Evolutionary conservation across 2,113 vertebrate species (phyloP).

Genomic region (Callopanchax toddi): DNA sequence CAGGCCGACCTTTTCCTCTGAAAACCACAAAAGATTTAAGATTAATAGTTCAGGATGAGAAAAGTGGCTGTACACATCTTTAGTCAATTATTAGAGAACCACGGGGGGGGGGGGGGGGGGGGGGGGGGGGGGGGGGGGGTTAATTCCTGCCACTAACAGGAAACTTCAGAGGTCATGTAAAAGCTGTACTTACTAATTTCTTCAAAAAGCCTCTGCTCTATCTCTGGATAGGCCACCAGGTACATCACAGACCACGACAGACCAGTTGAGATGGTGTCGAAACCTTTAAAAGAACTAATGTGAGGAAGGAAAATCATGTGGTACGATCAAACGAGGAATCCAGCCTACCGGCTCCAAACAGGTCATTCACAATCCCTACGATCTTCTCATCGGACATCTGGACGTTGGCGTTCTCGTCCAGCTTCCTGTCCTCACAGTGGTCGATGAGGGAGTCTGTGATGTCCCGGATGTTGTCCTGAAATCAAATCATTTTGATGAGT

Average conservation of each 20-base stretch:
- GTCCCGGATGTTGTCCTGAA: slow-evolving; percentile 88
- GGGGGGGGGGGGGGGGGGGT: too few relatives aligned
- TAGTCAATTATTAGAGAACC: not conserved
- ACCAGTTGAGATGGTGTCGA: slow-evolving; percentile 89
- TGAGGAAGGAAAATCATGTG: slow-evolving; percentile 1
- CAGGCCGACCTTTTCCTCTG: slow-evolving; percentile 83
- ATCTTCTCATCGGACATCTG: slow-evolving; percentile 84
- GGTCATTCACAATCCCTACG: slow-evolving; percentile 83
- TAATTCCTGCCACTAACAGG: too few relatives aligned
- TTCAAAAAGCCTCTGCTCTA: slow-evolving; percentile 87
- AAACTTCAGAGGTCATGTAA: not conserved
- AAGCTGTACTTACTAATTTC: slow-evolving; percentile 85
- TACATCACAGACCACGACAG: slow-evolving; percentile 92
- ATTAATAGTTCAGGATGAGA: not conserved
- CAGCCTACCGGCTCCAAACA: slow-evolving; percentile 93
- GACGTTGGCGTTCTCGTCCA: slow-evolving; percentile 79
- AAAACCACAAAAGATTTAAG: not conserved
- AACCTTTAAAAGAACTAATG: slow-evolving; percentile 78
- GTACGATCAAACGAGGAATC: not conserved
- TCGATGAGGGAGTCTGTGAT: slow-evolving; percentile 92
- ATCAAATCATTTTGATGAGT: slow-evolving; percentile 2
- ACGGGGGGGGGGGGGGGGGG: too few relatives aligned
- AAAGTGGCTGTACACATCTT: too few relatives aligned
- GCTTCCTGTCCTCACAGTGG: slow-evolving; percentile 85
- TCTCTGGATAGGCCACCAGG: slow-evolving; percentile 79